These are phyloP conservation scores for Argya squamiceps DNA, from an alignment of 2,797 vertebrate species.

Conservation along the genomic window DNA sequence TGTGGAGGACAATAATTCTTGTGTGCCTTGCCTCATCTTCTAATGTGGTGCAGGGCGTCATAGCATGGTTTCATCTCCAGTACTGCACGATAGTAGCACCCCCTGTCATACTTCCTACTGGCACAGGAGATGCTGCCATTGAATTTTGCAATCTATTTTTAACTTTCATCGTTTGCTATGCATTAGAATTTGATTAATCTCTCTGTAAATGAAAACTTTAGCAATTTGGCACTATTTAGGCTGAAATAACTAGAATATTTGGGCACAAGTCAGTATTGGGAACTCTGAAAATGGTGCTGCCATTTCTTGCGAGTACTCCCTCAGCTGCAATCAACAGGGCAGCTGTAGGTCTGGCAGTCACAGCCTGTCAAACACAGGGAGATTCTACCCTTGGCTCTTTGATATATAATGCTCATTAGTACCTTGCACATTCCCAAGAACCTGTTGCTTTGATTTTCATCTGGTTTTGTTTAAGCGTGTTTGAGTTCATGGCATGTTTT, in stretches of 20 bases:
- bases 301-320: not conserved
- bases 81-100: not conserved
- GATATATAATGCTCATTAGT: slow-evolving; percentile 6
- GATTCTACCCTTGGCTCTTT: not conserved
- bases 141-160: not conserved
- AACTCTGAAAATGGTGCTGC: not conserved
- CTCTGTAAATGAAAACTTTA: not conserved
- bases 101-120: not conserved
- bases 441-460: slow-evolving; percentile 34
- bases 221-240: not conserved
- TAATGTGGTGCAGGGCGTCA: not conserved
- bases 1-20: not conserved
- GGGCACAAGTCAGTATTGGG: not conserved
- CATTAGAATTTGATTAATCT: not conserved
- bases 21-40: not conserved
- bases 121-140: not conserved
- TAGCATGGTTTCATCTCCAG: not conserved
- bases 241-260: not conserved
- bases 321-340: not conserved
- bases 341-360: not conserved
- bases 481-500: slow-evolving; percentile 36
- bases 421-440: not conserved
- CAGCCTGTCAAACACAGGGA: not conserved
- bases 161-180: not conserved
- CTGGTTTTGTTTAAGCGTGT: slow-evolving; percentile 10